Evolutionary conservation across 2,113 vertebrate species (phyloP), one percentile per base, ranked within the genome.

Genomic region (Theristicus caerulescens): DNA sequence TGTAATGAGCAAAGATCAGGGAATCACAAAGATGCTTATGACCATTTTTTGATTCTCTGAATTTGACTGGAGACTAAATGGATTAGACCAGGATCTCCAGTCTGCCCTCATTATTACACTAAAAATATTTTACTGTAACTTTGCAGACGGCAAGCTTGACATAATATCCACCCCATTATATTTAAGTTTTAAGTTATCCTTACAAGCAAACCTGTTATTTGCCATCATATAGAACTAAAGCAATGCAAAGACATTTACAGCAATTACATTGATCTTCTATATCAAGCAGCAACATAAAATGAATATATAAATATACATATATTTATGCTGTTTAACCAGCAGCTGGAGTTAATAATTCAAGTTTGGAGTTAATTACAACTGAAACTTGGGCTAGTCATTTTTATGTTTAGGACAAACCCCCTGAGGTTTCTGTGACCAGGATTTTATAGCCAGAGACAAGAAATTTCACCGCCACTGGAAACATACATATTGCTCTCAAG

Each of bases 291-390:
- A 93, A 34, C 88, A 90, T 46, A 20, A 91, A 94, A 95, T 52
- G 0, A 88, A 82, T 51, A 84, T 51, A 84, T 49, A 91, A 96
- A 80, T 94, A 47, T 51, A 71, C 32, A 62, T 85, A 13, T 72
- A 52, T 95, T 94, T 96, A 88, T 78, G 27, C 80, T 70, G 24
- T 83, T 93, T 94, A 94, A 77, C 42, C 64, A 91, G 83, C 86
- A 96, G 47, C 94, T 97, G 96, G 69, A 92, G 83, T 93, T 96
- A 92, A 96, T 97, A 97, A 91, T 31, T 72, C 16, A 76, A 76
- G 32, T 96, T 96, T 96, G 94, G 76, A 86, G 90, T 97, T 95
- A 91, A 94, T 98, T 97, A 86, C 49, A 90, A 94, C 49, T 77
- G 29, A 73, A 85, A 79, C 77, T 96, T 86, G 54, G 59, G 21